Conservation (phyloP, 1,140 invertebrate species). For the Trichomalopsis sarcophagae region DNA sequence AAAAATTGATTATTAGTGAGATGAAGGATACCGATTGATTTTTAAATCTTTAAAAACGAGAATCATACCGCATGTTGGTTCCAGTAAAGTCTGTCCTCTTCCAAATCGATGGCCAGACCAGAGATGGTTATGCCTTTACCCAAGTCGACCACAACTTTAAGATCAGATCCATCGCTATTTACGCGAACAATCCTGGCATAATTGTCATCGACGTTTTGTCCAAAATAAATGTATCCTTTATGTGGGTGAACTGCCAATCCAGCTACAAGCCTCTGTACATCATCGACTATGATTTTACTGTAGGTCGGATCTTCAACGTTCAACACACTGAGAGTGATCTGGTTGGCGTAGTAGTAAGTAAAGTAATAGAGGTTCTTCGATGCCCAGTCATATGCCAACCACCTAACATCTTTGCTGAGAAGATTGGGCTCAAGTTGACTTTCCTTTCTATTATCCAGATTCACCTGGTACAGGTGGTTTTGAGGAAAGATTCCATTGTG, state of each 20-base stretch:
- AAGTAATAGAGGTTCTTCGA: slow-evolving; percentile 42
- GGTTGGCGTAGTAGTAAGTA: slow-evolving; percentile 12
- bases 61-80: slow-evolving; percentile 8
- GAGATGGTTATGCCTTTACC: background rate
- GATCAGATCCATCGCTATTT: background rate
- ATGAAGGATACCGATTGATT: background rate
- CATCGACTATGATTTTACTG: slow-evolving; percentile 26
- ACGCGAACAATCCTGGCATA: background rate
- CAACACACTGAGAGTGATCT: slow-evolving; percentile 14
- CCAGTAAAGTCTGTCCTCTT: slow-evolving; percentile 36
- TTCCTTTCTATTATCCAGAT: background rate
- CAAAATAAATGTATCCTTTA: slow-evolving; percentile 27
- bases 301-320: slow-evolving; percentile 21
- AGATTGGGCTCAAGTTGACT: background rate
- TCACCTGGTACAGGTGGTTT: background rate
- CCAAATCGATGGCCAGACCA: slow-evolving; percentile 15
- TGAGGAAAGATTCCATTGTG: background rate
- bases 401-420: background rate
- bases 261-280: background rate
- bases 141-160: background rate
- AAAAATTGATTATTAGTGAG: background rate
- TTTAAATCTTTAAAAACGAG: background rate
- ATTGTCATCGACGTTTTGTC: background rate
- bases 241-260: slow-evolving; percentile 26
- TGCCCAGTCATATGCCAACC: slow-evolving; percentile 28